Evolutionary conservation across 1,140 invertebrate genomes (phyloP), one percentile per base, ranked within the genome.

Genomic region (Hypsibius dujardini): DNA sequence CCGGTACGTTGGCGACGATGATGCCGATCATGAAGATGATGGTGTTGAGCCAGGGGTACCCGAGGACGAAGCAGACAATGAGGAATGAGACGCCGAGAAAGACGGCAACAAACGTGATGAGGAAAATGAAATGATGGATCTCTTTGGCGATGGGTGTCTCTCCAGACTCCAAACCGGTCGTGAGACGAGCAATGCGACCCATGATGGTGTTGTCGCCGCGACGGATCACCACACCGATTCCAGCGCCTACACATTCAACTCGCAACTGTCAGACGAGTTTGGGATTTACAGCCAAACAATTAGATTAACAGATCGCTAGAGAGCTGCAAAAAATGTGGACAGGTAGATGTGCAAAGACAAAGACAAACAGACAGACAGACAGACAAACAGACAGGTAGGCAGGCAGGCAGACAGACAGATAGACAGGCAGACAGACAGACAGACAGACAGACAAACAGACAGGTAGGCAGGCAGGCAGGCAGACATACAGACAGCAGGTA

Each of bases 111-210:
- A 75, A 77, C 2, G 80, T 82, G 56, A 83, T 81, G 15, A 82
- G 75, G 67, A 79, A 77, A 46, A 83, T 81, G 75, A 84, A 84
- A 71, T 82, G 77, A 47, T 76, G 75, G 47, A 83, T 80, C 76
- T 83, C 82, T 59, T 73, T 75, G 2, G 81, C 79, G 67, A 83
- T 79, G 40, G 82, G 83, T 2, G 82, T 83, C 59, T 79, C 74
- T 46, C 81, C 81, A 67, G 78, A 74, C 60, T 82, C 79, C 3
- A 84, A 74, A 50, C 79, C 80, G 42, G 80, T 79, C 7, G 82
- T 78, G 70, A 84, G 75, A 71, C 80, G 78, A 47, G 82, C 83
- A 74, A 83, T 84, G 47, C 83, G 75, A 47, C 83, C 83, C 82
- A 84, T 84, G 12, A 84, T 78, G 14, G 81, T 82, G 1, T 78